Conservation (phyloP, 2,888 invertebrate genomes). For the Liposcelis brunnea region DNA sequence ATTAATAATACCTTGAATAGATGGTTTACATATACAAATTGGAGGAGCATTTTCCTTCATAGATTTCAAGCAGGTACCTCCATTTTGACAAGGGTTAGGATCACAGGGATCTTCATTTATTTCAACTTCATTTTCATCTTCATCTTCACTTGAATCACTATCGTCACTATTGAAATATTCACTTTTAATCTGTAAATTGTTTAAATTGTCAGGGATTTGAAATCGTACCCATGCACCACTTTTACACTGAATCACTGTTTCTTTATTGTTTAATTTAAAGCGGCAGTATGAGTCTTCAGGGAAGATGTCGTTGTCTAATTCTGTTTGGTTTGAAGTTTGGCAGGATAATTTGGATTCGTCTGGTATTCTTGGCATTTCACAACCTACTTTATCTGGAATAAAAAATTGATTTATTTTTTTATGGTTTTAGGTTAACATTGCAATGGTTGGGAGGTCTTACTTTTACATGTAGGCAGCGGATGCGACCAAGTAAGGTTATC, state of each 20-base stretch:
- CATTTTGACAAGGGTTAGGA: slow-evolving; percentile 1
- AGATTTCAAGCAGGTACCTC: neutral
- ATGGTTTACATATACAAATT: slow-evolving; percentile 1
- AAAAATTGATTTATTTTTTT: too few relatives aligned
- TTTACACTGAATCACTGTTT: neutral
- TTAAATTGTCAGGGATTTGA: too few relatives aligned
- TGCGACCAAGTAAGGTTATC: slow-evolving; percentile 13
- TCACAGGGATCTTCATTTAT: neutral
- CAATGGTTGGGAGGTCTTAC: too few relatives aligned
- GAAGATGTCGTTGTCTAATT: neutral
- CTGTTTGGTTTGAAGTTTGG: neutral
- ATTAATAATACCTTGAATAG: neutral
- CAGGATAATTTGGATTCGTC: neutral
- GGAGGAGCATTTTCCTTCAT: neutral
- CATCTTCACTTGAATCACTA: neutral
- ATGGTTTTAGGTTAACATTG: too few relatives aligned
- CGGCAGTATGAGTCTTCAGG: neutral
- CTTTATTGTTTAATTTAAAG: slow-evolving; percentile 1
- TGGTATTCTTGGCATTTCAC: neutral
- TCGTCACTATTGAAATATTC: too few relatives aligned
- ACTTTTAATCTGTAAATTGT: too few relatives aligned
- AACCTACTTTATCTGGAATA: neutral
- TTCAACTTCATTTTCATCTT: neutral
- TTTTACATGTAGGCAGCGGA: neutral
- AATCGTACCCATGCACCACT: neutral